Percentiles rank a stretch among this genome's conserved stretches.
Conservation (phyloP, 2,888 invertebrate species). For the Apotomis capreana region DNA sequence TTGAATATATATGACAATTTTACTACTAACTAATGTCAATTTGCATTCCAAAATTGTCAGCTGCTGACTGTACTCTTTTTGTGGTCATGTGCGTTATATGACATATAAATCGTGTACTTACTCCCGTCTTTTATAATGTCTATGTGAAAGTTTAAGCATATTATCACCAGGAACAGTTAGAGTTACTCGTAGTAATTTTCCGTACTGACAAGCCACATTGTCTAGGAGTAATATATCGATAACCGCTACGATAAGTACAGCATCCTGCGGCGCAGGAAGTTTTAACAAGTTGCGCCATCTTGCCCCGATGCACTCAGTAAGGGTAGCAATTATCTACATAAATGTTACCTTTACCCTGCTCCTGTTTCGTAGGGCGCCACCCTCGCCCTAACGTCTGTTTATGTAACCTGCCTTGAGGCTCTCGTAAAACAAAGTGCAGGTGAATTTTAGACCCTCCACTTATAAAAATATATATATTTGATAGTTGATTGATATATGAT, state of each 20-base stretch:
- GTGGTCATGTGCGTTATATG: too few species aligned
- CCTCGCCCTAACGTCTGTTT: slow-evolving; percentile 35
- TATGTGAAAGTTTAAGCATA: too few species aligned
- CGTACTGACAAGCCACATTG: too few species aligned
- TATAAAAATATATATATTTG: slow-evolving; percentile 12
- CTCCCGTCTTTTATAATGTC: too few species aligned
- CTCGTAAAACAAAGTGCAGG: slow-evolving; percentile 40
- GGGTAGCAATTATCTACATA: slow-evolving; percentile 36
- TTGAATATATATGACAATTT: too few species aligned
- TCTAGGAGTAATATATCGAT: neutral
- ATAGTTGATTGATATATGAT: slow-evolving; percentile 18
- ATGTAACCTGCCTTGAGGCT: slow-evolving; percentile 30
- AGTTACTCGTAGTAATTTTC: too few species aligned
- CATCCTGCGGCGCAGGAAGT: neutral
- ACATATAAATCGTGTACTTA: too few species aligned
- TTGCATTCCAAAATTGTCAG: too few species aligned
- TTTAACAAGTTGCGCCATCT: neutral
- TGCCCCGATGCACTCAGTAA: slow-evolving; percentile 9
- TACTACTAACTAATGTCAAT: too few species aligned
- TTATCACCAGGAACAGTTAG: too few species aligned
- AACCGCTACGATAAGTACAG: neutral
- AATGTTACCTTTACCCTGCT: slow-evolving; percentile 18
- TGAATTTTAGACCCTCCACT: slow-evolving; percentile 21
- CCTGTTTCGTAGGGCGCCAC: slow-evolving; percentile 23
- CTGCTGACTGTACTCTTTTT: too few species aligned